Base-by-base conservation (phyloP, 2,113 vertebrate species). In the Gallinago jamesoni region DNA sequence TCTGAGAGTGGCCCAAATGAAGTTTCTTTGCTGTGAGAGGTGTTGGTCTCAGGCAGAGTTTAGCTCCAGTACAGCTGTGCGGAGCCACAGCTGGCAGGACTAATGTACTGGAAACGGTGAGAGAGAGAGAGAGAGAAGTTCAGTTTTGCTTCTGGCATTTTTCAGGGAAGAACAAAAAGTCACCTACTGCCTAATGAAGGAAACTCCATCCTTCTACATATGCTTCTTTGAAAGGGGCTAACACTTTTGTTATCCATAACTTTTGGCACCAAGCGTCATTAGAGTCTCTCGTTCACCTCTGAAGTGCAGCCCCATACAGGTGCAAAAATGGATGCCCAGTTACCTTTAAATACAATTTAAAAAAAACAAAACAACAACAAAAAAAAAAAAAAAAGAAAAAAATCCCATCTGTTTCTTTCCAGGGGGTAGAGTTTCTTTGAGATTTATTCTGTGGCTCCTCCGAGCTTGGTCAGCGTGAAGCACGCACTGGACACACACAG, bases 371-470 rank as follows among this genome's bases (percentile, higher is more conserved):
- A 25, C 10, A 10, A 25, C 5, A 8, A 16, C 12, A 9, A 24
- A 15, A 25, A 27, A 21, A 37, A 31, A 48, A 17, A 10, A 8
- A 15, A 25, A 24, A 24, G 9, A 43, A 12, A 59, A 30, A 81
- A 75, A 53, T 43, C 67, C 90, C 76, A 82, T 93, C 69, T 95
- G 59, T 96, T 96, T 91, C 89, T 83, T 93, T 89, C 69, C 22
- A 5, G 53, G 78, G 66, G 52, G 59, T 84, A 95, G 89, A 91
- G 33, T 96, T 97, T 94, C 94, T 74, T 17, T 64, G 63, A 78
- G 90, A 81, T 85, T 82, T 89, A 66, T 73, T 94, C 94, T 7
- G 10, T 37, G 82, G 62, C 37, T 87, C 35, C 63, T 87, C 33
- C 3, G 16, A 87, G 63, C 66, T 66, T 33, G 47, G 48, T 57